phyloP scores from a whole-genome alignment of 2,797 vertebrate species.

The Rhabdophis nuchalis region DNA sequence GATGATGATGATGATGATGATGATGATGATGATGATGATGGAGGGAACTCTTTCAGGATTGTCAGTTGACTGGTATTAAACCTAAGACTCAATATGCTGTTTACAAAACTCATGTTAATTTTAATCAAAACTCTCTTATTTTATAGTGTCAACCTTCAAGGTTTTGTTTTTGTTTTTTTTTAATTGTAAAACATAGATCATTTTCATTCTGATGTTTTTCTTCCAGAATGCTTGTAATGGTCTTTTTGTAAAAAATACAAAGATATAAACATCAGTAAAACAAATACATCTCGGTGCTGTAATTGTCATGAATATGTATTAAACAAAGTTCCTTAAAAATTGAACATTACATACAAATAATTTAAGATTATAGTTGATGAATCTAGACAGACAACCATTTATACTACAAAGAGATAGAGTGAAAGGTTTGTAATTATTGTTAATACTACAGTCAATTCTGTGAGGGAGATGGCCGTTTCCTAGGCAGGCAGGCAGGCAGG shows the following conservation, averaged over 20 bases:
- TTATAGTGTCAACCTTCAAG: conserved; percentile 64
- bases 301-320: conserved; percentile 28
- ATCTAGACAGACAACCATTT: neutral
- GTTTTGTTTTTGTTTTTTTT: conserved; percentile 46
- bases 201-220: conserved; percentile 58
- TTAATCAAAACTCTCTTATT: conserved; percentile 76
- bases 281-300: neutral
- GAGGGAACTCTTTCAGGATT: conserved; percentile 90
- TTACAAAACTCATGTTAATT: conserved; percentile 82
- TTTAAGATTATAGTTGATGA: neutral
- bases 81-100: conserved; percentile 83
- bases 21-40: conserved; percentile 77
- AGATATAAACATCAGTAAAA: neutral
- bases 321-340: conserved; percentile 21
- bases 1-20: conserved; percentile 98
- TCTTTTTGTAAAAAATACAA: conserved; percentile 26
- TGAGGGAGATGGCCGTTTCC: neutral
- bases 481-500: neutral
- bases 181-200: conserved; percentile 63
- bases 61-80: conserved; percentile 92
- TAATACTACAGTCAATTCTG: neutral
- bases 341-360: neutral
- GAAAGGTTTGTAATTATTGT: neutral
- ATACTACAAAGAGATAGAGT: neutral
- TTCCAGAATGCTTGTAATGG: conserved; percentile 64